Conservation (phyloP, 2,113 vertebrate genomes). For the Suricata suricatta region DNA sequence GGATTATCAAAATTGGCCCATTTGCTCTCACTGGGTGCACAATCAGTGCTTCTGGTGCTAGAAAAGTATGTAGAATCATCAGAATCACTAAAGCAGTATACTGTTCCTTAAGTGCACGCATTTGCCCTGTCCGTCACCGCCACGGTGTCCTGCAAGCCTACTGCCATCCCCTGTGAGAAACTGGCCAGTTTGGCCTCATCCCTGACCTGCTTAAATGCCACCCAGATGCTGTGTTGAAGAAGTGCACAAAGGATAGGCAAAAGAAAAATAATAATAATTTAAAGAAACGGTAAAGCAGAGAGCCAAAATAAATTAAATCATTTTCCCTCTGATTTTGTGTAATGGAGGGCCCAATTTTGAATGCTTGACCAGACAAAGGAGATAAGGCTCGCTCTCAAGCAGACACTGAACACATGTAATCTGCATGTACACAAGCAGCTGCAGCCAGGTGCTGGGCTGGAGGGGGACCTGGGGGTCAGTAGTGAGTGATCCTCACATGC, state of each 20-base stretch:
- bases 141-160: background rate
- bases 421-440: background rate
- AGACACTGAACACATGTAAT: background rate
- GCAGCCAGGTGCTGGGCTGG: background rate
- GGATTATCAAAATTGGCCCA: background rate
- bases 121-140: background rate
- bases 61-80: background rate
- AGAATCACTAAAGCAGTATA: background rate
- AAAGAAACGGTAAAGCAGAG: background rate
- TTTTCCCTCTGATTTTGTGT: background rate
- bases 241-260: background rate
- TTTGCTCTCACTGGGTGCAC: background rate
- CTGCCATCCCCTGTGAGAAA: accelerated
- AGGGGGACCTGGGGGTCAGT: background rate
- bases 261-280: background rate
- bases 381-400: background rate
- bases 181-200: background rate
- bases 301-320: background rate
- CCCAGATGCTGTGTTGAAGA: background rate
- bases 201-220: background rate
- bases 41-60: background rate
- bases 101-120: accelerated
- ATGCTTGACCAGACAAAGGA: background rate
- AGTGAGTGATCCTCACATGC: background rate
- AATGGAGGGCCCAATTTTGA: background rate